Evolutionary conservation across 2,113 vertebrate species (phyloP), one percentile per base, ranked within the genome.

Genomic region (Leptobrachium ailaonicum): DNA sequence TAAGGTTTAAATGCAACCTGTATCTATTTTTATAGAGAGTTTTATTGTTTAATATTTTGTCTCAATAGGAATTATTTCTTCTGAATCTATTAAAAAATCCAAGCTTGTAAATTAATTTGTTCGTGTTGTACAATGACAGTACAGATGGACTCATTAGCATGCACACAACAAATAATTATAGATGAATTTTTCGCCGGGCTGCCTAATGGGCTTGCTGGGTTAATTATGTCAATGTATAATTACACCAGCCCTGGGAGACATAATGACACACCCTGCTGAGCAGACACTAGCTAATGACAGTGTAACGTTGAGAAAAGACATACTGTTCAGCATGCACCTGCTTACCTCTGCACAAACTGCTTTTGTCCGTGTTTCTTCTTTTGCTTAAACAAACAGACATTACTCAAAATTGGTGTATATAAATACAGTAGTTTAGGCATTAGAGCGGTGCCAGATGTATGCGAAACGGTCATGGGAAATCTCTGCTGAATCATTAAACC

Each of bases 151-250:
- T 98, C 96, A 98, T 99, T 98, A 98, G 95, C 96, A 98, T 98
- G 96, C 96, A 92, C 96, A 98, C 96, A 98, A 98, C 97, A 98
- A 98, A 99, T 98, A 98, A 99, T 98, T 98, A 98, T 96, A 95
- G 96, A 93, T 88, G 93, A 92, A 92, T 95, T 96, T 96, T 97
- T 95, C 93, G 95, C 95, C 92, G 92, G 96, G 95, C 95, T 92
- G 96, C 96, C 96, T 98, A 98, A 98, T 98, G 96, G 95, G 95
- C 97, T 98, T 95, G 96, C 97, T 98, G 96, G 97, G 97, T 99
- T 98, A 99, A 99, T 99, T 98, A 99, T 98, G 96, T 98, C 96
- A 97, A 94, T 97, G 95, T 95, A 95, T 98, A 98, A 99, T 98
- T 98, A 97, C 96, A 95, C 94, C 93, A 95, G 96, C 96, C 96